Percentiles rank a stretch among this genome's conserved stretches.
Evolutionary conservation across 2,113 vertebrate genomes (phyloP).

Genomic region (Uropsilus gracilis): DNA sequence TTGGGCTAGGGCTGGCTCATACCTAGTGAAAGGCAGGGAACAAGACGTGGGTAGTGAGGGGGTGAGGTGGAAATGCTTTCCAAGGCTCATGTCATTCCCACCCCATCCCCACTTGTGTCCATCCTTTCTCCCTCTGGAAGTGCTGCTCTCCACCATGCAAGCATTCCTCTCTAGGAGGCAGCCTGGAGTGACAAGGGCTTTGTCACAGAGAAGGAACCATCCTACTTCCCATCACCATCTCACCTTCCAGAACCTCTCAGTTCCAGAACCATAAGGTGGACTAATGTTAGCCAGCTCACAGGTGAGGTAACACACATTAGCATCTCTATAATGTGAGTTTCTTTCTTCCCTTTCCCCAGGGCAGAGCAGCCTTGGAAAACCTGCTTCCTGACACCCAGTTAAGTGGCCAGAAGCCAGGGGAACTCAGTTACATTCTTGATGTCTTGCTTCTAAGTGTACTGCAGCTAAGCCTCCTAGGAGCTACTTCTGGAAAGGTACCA

Average conservation of each 20-base stretch:
- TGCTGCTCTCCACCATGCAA: not conserved
- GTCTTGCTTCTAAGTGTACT: not conserved
- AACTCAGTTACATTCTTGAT: not conserved
- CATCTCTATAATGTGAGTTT: not conserved
- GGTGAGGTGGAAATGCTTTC: not conserved
- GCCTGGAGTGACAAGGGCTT: not conserved
- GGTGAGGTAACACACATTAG: not conserved
- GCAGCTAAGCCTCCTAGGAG: not conserved
- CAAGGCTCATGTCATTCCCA: not conserved
- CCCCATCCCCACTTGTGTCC: not conserved
- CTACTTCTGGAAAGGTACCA: no score
- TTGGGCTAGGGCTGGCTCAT: not conserved
- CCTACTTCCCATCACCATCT: not conserved
- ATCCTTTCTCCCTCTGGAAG: not conserved
- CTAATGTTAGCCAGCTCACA: not conserved
- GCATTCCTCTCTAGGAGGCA: not conserved
- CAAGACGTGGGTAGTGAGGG: not conserved
- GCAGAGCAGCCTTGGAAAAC: not conserved
- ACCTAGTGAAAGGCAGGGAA: accelerated
- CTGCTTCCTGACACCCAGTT: not conserved
- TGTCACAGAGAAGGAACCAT: not conserved
- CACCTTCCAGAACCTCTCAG: not conserved
- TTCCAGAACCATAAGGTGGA: not conserved
- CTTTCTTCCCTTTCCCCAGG: not conserved
- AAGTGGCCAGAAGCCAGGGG: not conserved